A percentile compares a stretch with the other conserved stretches of the same genome.
These are phyloP conservation scores for Ptilonorhynchus violaceus DNA, from an alignment of 2,113 vertebrate genomes.

Conservation along the genomic window DNA sequence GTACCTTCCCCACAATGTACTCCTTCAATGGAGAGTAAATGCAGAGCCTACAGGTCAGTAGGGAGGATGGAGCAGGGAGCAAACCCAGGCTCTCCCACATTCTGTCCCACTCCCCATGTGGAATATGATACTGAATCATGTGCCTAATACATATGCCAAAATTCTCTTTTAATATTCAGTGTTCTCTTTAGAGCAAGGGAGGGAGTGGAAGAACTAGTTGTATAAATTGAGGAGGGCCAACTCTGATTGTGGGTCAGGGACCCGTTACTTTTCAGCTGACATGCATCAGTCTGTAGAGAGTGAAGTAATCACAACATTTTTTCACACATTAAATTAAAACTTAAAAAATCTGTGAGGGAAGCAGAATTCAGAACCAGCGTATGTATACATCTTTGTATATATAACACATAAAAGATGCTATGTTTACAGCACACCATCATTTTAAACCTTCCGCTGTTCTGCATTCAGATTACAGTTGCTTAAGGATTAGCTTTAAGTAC, in stretches of 20 bases:
- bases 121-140: background rate
- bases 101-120: background rate
- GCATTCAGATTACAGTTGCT: background rate
- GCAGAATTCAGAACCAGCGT: background rate
- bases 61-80: background rate
- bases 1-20: background rate
- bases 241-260: background rate
- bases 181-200: background rate
- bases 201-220: background rate
- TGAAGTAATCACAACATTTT: background rate
- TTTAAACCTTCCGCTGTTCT: background rate
- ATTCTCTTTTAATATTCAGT: background rate
- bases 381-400: fast-evolving
- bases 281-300: background rate
- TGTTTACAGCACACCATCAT: background rate
- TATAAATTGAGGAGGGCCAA: background rate
- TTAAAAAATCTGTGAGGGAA: fast-evolving
- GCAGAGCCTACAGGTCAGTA: background rate
- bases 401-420: background rate
- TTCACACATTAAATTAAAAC: background rate
- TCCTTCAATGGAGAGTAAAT: background rate
- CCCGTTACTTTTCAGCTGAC: background rate
- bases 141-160: background rate
- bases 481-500: background rate
- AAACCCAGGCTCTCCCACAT: background rate